A percentile compares a stretch with the other conserved stretches of the same genome.
Evolutionary conservation across 1,140 invertebrate genomes (phyloP).

Genomic region (Plodia interpunctella): DNA sequence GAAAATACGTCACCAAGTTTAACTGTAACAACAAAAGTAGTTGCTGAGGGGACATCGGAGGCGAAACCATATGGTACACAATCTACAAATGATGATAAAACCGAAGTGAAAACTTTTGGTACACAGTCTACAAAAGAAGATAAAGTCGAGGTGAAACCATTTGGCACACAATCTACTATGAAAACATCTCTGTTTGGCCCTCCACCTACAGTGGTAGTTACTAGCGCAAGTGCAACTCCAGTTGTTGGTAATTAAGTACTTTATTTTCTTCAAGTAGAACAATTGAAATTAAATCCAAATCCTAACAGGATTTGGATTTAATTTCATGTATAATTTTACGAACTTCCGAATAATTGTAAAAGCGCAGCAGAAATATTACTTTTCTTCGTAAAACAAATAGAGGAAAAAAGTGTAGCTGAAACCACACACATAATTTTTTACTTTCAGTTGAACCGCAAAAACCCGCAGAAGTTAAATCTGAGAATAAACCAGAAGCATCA

Average conservation of each 20-base stretch:
- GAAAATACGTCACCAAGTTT: conserved; percentile 18
- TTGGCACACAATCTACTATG: conserved; percentile 25
- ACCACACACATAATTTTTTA: no score
- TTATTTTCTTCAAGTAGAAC: no score
- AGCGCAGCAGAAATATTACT: no score
- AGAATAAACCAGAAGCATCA: conserved; percentile 29
- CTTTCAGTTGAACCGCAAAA: conserved; percentile 9
- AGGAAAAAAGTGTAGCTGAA: no score
- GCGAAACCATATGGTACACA: no score
- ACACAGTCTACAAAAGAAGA: conserved; percentile 26
- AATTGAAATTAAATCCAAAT: no score
- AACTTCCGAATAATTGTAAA: no score
- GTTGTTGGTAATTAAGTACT: neutral
- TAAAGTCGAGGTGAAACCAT: conserved; percentile 31
- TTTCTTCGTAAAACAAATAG: no score
- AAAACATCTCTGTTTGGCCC: conserved; percentile 21
- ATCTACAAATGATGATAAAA: no score
- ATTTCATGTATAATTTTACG: no score
- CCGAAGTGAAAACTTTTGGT: conserved; percentile 29
- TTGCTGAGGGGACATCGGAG: conserved; percentile 25
- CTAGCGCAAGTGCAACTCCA: neutral
- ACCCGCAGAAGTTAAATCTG: conserved; percentile 23
- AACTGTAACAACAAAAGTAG: conserved; percentile 15
- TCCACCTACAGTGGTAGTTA: conserved; percentile 21
- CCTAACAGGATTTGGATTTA: no score